Percentiles rank a stretch among this genome's conserved stretches.
These are phyloP conservation scores for Protobothrops flavoviridis DNA, from an alignment of 2,113 vertebrate species.

Conservation along the genomic window DNA sequence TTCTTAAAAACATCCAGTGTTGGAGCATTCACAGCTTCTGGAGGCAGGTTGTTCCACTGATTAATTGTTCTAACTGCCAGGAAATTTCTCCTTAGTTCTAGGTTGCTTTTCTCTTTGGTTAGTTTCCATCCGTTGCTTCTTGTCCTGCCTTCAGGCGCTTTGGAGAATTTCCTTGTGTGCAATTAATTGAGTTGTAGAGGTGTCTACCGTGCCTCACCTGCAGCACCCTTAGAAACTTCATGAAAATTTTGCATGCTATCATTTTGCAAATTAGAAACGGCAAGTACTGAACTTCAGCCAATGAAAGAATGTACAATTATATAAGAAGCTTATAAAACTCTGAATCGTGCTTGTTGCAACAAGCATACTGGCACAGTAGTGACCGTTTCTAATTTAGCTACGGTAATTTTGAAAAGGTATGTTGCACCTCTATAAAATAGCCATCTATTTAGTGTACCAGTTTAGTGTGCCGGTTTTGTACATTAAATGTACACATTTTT, in stretches of 20 bases:
- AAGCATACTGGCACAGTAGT: background rate
- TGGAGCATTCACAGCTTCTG: no score
- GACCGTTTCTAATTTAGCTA: background rate
- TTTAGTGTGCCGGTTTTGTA: background rate
- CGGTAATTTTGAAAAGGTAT: background rate
- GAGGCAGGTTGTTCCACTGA: no score
- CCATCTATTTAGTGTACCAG: background rate
- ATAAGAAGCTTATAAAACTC: background rate
- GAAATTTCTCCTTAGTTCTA: no score
- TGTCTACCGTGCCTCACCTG: background rate
- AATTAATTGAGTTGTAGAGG: background rate
- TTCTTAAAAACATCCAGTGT: no score
- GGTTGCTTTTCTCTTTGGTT: no score
- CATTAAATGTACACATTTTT: background rate
- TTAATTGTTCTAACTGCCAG: no score
- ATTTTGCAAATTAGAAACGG: background rate
- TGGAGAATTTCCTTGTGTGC: background rate
- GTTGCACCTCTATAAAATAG: background rate
- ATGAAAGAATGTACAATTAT: background rate
- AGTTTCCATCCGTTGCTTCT: no score
- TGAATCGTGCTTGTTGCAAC: background rate
- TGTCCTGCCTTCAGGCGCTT: no score
- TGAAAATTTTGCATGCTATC: background rate
- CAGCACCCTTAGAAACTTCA: background rate
- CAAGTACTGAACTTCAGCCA: background rate